Conservation (phyloP, 2,888 invertebrate genomes). For the Aphidius colemani region DNA sequence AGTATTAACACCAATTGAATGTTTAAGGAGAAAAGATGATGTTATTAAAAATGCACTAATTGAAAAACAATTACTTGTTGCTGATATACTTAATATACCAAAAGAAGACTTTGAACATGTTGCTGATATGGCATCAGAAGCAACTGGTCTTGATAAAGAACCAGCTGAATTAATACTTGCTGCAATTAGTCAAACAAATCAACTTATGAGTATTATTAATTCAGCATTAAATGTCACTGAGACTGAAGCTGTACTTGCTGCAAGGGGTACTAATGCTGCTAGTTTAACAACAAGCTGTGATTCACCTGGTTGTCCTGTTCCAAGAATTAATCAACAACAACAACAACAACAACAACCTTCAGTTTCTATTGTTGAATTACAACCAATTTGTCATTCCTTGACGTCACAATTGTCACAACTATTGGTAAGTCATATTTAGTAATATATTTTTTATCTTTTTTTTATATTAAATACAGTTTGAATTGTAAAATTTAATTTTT, state of each 20-base stretch:
- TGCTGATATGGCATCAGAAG: conserved; percentile 68
- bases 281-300: conserved; percentile 52
- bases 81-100: conserved; percentile 77
- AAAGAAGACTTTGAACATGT: conserved; percentile 72
- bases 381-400: conserved; percentile 68
- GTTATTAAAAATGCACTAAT: conserved; percentile 71
- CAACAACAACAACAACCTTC: conserved; percentile 60
- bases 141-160: conserved; percentile 63
- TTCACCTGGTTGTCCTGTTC: conserved; percentile 58
- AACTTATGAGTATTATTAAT: conserved; percentile 64
- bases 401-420: conserved; percentile 72
- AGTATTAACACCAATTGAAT: conserved; percentile 78
- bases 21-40: conserved; percentile 74
- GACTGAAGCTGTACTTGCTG: conserved; percentile 62
- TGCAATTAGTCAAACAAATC: conserved; percentile 71
- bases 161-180: conserved; percentile 73
- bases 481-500: conserved; percentile 5
- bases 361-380: conserved; percentile 67
- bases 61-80: conserved; percentile 76
- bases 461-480: not conserved
- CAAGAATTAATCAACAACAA: conserved; percentile 52
- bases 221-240: conserved; percentile 65
- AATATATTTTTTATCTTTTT: not conserved
- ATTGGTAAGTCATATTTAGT: conserved; percentile 62
- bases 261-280: conserved; percentile 59